phyloP scores from a whole-genome alignment of 2,888 invertebrate genomes.

The Lasioglossum malachurum region DNA sequence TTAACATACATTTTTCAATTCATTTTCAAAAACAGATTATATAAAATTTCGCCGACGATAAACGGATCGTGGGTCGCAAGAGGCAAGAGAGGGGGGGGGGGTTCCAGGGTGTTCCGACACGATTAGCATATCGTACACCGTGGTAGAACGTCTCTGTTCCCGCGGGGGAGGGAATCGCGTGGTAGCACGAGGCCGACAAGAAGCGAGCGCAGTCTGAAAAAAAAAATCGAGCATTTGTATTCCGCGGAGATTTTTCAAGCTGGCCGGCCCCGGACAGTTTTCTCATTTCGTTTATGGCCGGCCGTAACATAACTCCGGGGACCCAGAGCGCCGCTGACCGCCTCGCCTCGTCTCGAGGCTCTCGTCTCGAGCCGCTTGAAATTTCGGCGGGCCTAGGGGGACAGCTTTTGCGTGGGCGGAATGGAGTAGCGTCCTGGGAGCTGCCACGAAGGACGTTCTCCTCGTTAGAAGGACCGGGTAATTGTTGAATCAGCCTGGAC shows the following conservation, averaged over 20 bases:
- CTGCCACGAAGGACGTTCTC: constrained; percentile 31
- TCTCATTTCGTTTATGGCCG: constrained; percentile 84
- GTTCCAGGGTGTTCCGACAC: not conserved
- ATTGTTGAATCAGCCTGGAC: not conserved
- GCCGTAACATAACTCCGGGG: constrained; percentile 81
- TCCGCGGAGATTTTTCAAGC: constrained; percentile 82
- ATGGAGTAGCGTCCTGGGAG: constrained; percentile 58
- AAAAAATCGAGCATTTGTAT: constrained; percentile 82
- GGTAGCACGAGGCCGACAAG: constrained; percentile 57
- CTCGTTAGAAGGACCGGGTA: constrained; percentile 22
- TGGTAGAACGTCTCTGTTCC: constrained; percentile 12
- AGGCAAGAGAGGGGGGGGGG: no score
- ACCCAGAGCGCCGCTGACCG: constrained; percentile 69
- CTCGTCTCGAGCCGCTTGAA: constrained; percentile 24
- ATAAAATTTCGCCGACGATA: not conserved
- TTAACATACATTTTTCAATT: no score
- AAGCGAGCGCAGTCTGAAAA: constrained; percentile 65
- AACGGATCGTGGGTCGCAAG: not conserved
- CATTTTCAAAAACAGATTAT: not conserved
- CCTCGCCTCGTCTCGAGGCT: constrained; percentile 2
- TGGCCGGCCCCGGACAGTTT: constrained; percentile 79
- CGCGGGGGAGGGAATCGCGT: constrained; percentile 30
- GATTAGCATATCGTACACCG: constrained; percentile 16
- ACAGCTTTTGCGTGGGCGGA: constrained; percentile 59
- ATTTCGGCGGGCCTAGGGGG: constrained; percentile 46